Conservation (phyloP, 37 sponge, comb jelly and placozoan species). For the Tethya wilhelma region DNA sequence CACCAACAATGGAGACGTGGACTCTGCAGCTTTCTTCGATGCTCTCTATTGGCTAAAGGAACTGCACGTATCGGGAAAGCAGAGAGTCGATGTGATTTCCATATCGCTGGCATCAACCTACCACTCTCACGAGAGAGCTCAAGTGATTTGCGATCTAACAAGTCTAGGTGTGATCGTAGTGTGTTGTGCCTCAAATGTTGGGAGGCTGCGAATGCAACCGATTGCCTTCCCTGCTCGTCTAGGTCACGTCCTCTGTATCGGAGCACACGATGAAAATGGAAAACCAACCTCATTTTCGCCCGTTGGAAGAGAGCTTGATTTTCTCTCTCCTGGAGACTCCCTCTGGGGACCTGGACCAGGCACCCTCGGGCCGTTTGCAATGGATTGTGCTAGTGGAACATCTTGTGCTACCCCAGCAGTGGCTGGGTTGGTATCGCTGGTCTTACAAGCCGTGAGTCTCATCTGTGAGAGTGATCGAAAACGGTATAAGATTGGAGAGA, state of each 20-base stretch:
- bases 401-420: slow-evolving; percentile 64
- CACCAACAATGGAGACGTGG: slow-evolving; percentile 11
- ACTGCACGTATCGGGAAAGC: not conserved
- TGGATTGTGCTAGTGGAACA: slow-evolving; percentile 61
- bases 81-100: slow-evolving; percentile 50
- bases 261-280: slow-evolving; percentile 51
- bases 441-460: slow-evolving; percentile 20
- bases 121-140: slow-evolving; percentile 18
- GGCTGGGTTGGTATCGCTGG: slow-evolving; percentile 54
- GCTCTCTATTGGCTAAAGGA: slow-evolving; percentile 48
- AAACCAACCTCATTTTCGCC: slow-evolving; percentile 62
- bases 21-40: slow-evolving; percentile 28
- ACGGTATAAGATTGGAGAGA: slow-evolving; percentile 21
- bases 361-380: slow-evolving; percentile 24
- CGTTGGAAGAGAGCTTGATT: slow-evolving; percentile 66
- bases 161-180: slow-evolving; percentile 32
- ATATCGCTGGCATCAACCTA: slow-evolving; percentile 47
- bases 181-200: slow-evolving; percentile 62
- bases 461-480: slow-evolving; percentile 23
- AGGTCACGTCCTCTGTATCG: slow-evolving; percentile 67
- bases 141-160: slow-evolving; percentile 35
- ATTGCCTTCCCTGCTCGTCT: slow-evolving; percentile 60
- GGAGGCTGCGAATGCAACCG: slow-evolving; percentile 32
- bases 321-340: slow-evolving; percentile 54
- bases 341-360: slow-evolving; percentile 52